These are phyloP conservation scores for Turdus rufiventris DNA, from an alignment of 2,113 vertebrate species.

Conservation along the genomic window DNA sequence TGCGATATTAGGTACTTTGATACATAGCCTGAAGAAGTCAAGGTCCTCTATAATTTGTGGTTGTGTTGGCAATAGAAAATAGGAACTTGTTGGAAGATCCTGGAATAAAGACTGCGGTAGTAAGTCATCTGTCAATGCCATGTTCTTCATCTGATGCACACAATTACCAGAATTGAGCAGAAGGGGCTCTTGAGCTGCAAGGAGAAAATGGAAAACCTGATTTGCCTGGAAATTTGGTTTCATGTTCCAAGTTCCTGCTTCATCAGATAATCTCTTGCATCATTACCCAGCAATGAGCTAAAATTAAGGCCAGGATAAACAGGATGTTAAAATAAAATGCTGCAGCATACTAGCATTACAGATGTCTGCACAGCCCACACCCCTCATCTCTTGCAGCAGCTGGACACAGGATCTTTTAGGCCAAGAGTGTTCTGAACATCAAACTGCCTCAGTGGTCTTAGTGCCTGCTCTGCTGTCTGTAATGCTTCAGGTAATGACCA, in stretches of 20 bases:
- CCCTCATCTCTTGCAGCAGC: neutral
- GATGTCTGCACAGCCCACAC: neutral
- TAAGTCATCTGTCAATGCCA: neutral
- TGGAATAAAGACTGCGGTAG: neutral
- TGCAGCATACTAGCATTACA: neutral
- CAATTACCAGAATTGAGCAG: neutral
- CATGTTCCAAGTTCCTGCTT: neutral
- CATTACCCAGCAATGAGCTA: neutral
- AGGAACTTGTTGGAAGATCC: neutral
- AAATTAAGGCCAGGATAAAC: conserved; percentile 27
- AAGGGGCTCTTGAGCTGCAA: neutral
- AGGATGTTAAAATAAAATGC: conserved; percentile 8
- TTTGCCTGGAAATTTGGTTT: neutral
- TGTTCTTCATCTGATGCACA: neutral
- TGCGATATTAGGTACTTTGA: neutral
- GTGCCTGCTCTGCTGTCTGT: neutral
- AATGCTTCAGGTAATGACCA: neutral
- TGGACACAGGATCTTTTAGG: neutral
- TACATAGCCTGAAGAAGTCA: neutral
- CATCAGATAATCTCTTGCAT: conserved; percentile 5
- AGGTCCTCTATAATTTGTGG: neutral
- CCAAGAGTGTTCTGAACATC: neutral
- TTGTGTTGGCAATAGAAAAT: neutral
- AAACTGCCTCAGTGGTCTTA: neutral
- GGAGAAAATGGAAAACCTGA: neutral